Conservation (phyloP, 2,888 invertebrate species). For the Oxycera nigricornis region DNA sequence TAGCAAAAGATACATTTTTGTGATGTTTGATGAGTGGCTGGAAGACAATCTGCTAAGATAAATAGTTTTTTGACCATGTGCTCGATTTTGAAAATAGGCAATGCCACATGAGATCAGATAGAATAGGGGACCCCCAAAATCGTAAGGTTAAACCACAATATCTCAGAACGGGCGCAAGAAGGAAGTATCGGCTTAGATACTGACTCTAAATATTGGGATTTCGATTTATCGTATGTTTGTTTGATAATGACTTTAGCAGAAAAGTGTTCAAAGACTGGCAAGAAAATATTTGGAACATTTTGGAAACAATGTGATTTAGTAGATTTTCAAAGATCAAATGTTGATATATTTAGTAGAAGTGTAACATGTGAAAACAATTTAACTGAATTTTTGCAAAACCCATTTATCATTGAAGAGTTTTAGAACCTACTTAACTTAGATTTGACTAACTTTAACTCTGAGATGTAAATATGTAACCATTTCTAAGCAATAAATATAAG, state of each 20-base stretch:
- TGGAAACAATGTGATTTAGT: too few relatives aligned
- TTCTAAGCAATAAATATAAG: too few relatives aligned
- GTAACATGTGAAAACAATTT: too few relatives aligned
- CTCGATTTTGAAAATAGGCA: conserved; percentile 19
- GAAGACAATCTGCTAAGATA: conserved; percentile 33
- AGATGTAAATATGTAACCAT: too few relatives aligned
- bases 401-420: too few relatives aligned
- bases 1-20: conserved; percentile 20
- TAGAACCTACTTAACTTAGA: too few relatives aligned
- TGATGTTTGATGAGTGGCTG: conserved; percentile 12
- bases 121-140: conserved; percentile 27
- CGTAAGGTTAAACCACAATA: conserved; percentile 20
- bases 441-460: too few relatives aligned
- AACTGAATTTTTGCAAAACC: too few relatives aligned
- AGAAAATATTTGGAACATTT: too few relatives aligned
- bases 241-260: conserved; percentile 24
- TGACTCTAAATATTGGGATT: background rate
- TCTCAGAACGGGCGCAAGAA: background rate
- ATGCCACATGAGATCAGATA: background rate
- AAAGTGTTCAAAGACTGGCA: background rate
- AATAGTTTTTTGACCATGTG: conserved; percentile 37
- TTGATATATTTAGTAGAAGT: too few relatives aligned
- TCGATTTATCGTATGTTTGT: background rate
- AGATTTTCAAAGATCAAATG: too few relatives aligned
- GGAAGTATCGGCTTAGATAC: background rate